Percentiles rank a stretch among this genome's conserved stretches.
These are phyloP conservation scores for Platynereis dumerilii DNA, from an alignment of 2,888 invertebrate species.

Conservation along the genomic window DNA sequence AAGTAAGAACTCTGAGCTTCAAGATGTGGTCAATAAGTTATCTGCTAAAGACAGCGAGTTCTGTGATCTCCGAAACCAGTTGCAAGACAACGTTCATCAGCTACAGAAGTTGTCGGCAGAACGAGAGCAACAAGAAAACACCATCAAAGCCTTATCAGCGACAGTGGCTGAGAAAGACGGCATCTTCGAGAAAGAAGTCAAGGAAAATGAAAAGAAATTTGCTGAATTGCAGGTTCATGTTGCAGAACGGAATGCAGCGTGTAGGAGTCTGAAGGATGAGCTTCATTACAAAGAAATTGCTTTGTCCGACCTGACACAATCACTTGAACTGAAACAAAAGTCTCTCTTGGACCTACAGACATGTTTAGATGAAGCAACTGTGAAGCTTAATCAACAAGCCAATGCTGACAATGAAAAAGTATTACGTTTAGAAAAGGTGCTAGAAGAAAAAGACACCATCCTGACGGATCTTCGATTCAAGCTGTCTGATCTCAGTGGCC, in stretches of 20 bases:
- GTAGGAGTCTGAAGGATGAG: not conserved
- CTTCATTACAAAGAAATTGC: not conserved
- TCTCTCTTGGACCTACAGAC: no score
- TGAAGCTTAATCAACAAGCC: conserved; percentile 5
- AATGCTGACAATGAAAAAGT: not conserved
- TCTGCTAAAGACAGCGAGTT: no score
- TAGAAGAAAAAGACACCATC: conserved; percentile 3
- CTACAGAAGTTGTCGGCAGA: not conserved
- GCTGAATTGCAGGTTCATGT: not conserved
- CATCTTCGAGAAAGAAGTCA: not conserved
- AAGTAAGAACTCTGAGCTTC: no score
- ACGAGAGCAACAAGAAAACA: conserved; percentile 5
- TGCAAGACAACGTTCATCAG: no score
- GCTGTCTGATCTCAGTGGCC: not conserved
- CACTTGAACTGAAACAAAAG: no score
- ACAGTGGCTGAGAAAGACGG: not conserved
- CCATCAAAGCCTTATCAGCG: not conserved
- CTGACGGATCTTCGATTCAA: conserved; percentile 1
- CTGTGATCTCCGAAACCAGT: not conserved
- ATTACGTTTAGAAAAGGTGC: not conserved
- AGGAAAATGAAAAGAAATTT: not conserved
- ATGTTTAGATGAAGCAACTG: not conserved
- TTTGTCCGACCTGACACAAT: no score
- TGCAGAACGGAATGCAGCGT: not conserved
- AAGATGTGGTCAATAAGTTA: no score